Conservation (phyloP, 1,140 invertebrate genomes). For the Drosophila sproati region DNA sequence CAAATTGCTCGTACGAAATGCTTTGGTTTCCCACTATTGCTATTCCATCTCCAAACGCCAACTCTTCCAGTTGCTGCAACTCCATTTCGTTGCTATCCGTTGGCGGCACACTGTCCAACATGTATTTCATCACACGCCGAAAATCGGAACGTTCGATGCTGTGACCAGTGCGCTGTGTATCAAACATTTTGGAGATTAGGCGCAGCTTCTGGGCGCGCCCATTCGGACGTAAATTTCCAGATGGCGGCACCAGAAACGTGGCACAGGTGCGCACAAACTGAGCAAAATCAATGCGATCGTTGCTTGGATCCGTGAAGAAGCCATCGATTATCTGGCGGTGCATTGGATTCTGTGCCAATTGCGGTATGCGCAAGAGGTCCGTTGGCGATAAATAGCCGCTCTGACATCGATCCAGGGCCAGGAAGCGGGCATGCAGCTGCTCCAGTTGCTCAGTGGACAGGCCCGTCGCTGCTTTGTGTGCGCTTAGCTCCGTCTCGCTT, state of each 20-base stretch:
- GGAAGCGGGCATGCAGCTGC: conserved; percentile 48
- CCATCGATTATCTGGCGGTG: conserved; percentile 57
- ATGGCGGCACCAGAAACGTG: conserved; percentile 43
- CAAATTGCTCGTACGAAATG: conserved; percentile 45
- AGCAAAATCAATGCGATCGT: conserved; percentile 40
- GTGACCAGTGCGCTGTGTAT: conserved; percentile 21
- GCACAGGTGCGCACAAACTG: conserved; percentile 55
- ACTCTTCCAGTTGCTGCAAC: conserved; percentile 41
- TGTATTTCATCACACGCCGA: conserved; percentile 16
- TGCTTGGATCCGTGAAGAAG: conserved; percentile 41
- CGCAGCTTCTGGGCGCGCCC: conserved; percentile 45
- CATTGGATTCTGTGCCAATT: conserved; percentile 52
- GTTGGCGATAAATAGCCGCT: conserved; percentile 61
- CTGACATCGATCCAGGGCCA: conserved; percentile 47
- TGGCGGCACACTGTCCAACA: conserved; percentile 12
- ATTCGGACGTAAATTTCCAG: neutral
- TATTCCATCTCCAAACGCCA: conserved; percentile 31
- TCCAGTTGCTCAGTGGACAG: conserved; percentile 41
- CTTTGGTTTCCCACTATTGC: neutral
- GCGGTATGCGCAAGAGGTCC: conserved; percentile 63
- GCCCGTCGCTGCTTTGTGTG: conserved; percentile 26
- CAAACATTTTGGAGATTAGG: conserved; percentile 52
- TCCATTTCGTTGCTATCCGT: conserved; percentile 24
- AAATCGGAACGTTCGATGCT: conserved; percentile 49
- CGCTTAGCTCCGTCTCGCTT: conserved; percentile 18